Percentiles rank a stretch among this genome's conserved stretches.
These are phyloP conservation scores for Toxotes jaculatrix DNA, from an alignment of 2,113 vertebrate genomes.

Conservation along the genomic window DNA sequence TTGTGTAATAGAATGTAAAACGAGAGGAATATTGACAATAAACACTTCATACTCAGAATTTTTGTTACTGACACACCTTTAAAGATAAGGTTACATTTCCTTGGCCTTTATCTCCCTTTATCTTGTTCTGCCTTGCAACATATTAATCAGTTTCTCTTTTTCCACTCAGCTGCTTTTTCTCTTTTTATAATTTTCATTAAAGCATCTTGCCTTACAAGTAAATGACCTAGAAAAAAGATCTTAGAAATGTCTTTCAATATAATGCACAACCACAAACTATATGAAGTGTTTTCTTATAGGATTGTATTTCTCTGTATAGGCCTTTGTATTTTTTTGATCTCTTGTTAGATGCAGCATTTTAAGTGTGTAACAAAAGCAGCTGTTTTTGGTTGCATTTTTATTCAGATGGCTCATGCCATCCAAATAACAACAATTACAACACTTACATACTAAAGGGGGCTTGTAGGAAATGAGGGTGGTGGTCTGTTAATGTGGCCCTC, in stretches of 20 bases:
- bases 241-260: not conserved
- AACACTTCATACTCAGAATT: not conserved
- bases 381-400: not conserved
- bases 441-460: not conserved
- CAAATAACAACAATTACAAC: not conserved
- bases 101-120: not conserved
- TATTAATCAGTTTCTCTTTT: not conserved
- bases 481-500: constrained; percentile 19
- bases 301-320: not conserved
- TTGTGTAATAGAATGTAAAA: constrained; percentile 23
- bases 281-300: not conserved
- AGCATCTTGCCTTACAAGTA: not conserved
- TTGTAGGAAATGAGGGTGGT: not conserved
- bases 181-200: not conserved
- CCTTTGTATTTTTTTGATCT: not conserved
- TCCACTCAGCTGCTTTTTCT: no score
- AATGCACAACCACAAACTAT: not conserved
- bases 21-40: not conserved
- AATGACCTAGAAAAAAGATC: not conserved
- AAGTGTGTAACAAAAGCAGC: not conserved
- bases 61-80: not conserved
- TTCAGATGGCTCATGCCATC: not conserved
- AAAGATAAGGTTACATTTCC: not conserved
- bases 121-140: not conserved
- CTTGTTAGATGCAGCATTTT: not conserved